A percentile compares a stretch with the other conserved stretches of the same genome.
Evolutionary conservation across 2,113 vertebrate genomes (phyloP).

Genomic region (Marmota flaviventris): DNA sequence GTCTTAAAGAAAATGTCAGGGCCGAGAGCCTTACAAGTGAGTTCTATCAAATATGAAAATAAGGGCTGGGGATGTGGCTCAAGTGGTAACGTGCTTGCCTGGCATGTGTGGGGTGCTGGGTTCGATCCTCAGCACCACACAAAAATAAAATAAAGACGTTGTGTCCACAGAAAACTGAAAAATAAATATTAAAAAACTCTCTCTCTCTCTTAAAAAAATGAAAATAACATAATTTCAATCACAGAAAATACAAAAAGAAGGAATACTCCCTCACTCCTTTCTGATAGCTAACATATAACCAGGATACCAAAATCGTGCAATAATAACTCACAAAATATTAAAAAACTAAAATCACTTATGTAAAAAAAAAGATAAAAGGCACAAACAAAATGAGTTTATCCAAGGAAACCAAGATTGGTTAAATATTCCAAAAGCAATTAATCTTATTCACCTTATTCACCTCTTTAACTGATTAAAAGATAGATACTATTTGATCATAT

Average conservation of each 20-base stretch:
- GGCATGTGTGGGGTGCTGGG: too few relatives aligned
- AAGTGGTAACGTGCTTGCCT: too few relatives aligned
- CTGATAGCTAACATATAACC: neutral
- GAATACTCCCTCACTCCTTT: neutral
- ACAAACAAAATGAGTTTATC: neutral
- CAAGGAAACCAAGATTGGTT: neutral
- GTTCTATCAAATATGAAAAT: neutral
- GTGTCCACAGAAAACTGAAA: too few relatives aligned
- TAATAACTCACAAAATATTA: neutral
- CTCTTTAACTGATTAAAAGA: neutral
- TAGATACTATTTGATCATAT: neutral
- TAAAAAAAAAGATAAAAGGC: neutral
- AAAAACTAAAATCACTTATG: neutral
- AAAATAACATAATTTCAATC: slow-evolving; percentile 12
- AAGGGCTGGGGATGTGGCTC: neutral
- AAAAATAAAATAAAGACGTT: too few relatives aligned
- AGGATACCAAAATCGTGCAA: neutral
- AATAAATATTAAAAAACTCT: too few relatives aligned
- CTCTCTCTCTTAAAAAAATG: neutral
- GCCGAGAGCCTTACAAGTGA: neutral
- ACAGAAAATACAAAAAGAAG: neutral
- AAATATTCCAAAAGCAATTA: neutral
- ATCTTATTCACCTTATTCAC: neutral
- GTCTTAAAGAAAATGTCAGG: neutral
- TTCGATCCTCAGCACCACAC: too few relatives aligned